These are phyloP conservation scores for Dascillus cervinus DNA, from an alignment of 2,888 invertebrate species.

Conservation along the genomic window DNA sequence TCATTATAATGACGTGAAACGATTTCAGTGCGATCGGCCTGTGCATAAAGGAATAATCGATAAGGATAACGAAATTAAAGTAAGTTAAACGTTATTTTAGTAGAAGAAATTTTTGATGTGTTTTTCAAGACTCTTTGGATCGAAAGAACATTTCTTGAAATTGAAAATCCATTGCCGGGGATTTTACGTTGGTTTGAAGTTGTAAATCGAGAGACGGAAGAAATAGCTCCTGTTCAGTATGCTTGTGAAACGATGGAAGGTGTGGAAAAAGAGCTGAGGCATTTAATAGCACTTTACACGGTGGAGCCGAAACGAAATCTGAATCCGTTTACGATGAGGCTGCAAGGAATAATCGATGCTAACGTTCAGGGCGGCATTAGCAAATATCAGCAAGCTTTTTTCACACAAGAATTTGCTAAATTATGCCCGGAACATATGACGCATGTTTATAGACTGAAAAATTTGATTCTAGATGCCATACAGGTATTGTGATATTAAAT, in stretches of 20 bases:
- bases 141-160: conserved; percentile 81
- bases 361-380: conserved; percentile 93
- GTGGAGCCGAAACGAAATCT: conserved; percentile 76
- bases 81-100: conserved; percentile 25
- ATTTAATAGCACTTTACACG: conserved; percentile 71
- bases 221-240: conserved; percentile 72
- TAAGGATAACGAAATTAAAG: conserved; percentile 92
- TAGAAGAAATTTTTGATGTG: too few species aligned
- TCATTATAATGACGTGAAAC: conserved; percentile 81
- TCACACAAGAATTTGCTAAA: conserved; percentile 68
- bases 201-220: conserved; percentile 61
- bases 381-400: conserved; percentile 93
- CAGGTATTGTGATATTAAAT: conserved; percentile 39
- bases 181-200: conserved; percentile 94
- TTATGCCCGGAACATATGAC: conserved; percentile 51
- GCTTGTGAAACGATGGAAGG: conserved; percentile 93
- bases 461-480: conserved; percentile 67
- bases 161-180: conserved; percentile 77
- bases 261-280: conserved; percentile 78
- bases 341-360: conserved; percentile 87
- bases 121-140: conserved; percentile 77
- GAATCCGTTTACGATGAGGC: conserved; percentile 86
- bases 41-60: conserved; percentile 84
- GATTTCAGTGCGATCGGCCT: conserved; percentile 85
- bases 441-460: conserved; percentile 53